Conservation (phyloP, 1,140 invertebrate species). For the Thalassaphorura encarpata region DNA sequence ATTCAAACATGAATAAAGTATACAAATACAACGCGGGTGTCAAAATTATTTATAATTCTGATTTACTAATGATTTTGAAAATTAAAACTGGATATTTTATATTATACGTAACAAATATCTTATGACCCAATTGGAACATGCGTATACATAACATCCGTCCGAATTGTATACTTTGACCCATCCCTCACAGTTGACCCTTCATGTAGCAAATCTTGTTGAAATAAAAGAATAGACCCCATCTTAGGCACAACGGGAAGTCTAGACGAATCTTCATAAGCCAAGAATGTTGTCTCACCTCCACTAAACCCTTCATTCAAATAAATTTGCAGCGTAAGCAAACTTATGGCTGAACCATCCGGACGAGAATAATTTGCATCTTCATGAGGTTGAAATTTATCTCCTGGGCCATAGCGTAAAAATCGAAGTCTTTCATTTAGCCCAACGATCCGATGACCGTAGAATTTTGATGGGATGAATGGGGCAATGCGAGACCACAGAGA, state of each 20-base stretch:
- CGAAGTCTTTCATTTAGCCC: slow-evolving; percentile 18
- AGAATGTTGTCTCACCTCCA: slow-evolving; percentile 22
- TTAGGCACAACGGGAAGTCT: slow-evolving; percentile 14
- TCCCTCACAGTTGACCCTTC: slow-evolving; percentile 10
- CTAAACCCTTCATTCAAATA: slow-evolving; percentile 21
- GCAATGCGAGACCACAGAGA: slow-evolving; percentile 6
- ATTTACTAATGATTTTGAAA: too few species aligned
- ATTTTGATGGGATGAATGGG: slow-evolving; percentile 8
- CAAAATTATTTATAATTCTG: too few species aligned
- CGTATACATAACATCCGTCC: slow-evolving; percentile 14
- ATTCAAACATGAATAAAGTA: too few species aligned
- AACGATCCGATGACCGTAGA: neutral
- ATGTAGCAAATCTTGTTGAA: slow-evolving; percentile 14
- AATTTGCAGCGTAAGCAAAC: slow-evolving; percentile 21
- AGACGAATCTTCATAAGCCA: neutral
- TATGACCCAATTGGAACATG: too few species aligned
- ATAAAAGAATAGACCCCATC: slow-evolving; percentile 14
- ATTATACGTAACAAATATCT: too few species aligned
- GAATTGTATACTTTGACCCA: slow-evolving; percentile 19
- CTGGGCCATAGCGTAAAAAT: slow-evolving; percentile 16
- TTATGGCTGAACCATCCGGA: neutral
- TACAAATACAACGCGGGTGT: too few species aligned
- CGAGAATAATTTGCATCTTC: slow-evolving; percentile 3
- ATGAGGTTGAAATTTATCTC: slow-evolving; percentile 13
- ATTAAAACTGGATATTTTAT: too few species aligned